Evolutionary conservation across 2,797 vertebrate species (phyloP).

Genomic region (Malurus splendens): DNA sequence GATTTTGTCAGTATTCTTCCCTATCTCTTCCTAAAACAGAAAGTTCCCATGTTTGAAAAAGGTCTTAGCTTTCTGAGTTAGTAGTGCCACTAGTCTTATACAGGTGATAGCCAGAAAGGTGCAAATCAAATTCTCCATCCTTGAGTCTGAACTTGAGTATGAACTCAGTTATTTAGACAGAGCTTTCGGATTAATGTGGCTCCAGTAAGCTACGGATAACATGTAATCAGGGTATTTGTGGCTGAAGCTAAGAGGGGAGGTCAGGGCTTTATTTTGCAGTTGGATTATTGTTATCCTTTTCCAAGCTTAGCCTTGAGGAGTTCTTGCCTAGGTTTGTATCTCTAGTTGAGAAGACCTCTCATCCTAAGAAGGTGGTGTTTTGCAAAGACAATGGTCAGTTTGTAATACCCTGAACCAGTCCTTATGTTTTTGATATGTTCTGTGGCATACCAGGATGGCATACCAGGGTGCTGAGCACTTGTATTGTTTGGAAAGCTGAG

Average conservation of each 20-base stretch:
- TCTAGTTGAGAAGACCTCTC: neutral
- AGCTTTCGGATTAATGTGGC: rapidly evolving
- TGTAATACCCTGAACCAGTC: neutral
- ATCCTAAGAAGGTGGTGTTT: neutral
- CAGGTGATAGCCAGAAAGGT: neutral
- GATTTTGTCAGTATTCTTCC: neutral
- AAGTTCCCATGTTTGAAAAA: neutral
- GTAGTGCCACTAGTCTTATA: neutral
- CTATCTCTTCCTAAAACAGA: neutral
- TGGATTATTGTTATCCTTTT: neutral
- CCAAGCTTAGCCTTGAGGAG: neutral
- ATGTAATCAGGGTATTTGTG: neutral
- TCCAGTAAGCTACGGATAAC: rapidly evolving
- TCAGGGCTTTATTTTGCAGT: neutral
- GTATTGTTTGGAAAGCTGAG: neutral
- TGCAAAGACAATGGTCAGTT: neutral
- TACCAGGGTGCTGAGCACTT: neutral
- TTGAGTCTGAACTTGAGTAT: neutral
- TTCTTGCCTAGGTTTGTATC: neutral
- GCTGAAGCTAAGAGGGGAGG: neutral
- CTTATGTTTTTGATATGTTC: neutral
- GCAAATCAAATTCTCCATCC: neutral
- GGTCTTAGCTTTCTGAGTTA: neutral
- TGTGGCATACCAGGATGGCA: neutral
- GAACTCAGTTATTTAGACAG: neutral